Base-by-base conservation (phyloP, 2,888 invertebrate genomes). In the Apotomis capreana region DNA sequence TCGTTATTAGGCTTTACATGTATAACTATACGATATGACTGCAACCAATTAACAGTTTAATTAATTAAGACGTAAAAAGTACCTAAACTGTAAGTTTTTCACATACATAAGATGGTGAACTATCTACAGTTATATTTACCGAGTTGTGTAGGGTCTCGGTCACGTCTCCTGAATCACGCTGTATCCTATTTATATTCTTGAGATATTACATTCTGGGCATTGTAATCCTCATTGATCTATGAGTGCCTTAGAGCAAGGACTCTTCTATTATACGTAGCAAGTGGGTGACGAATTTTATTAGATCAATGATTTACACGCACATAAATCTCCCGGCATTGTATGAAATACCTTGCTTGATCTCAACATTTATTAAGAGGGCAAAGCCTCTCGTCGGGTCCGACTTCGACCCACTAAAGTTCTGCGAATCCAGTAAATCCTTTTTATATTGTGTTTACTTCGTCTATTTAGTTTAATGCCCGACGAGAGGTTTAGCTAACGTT, bases 311-410 rank as follows among this genome's bases (percentile, higher is more conserved):
- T 68, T 72, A 72, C 68, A 63, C 46, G 58, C 13, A 13, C 68
- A 54, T 72, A 72, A 62, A 72, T 72, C 68, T 68, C 67, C 12
- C 44, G 15, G 52, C 58, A 63, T 71, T 71, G 57, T 71, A 71
- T 72, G 72, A 72, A 72, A 72, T 63, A 72, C 68, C 61, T 54
- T 72, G 72, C 61, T 54, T 72, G 72, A 72, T 72, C 68, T 63
- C 63, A 58, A 72, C 58, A 68, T 72, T 72, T 72, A 72, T 72
- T 72, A 72, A 72, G 58, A 68, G 68, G 52, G 62, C 62, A 67
- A 40, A 15, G 55, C 51, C 67, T 26, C 55, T 60, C 44, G 44
- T n/a, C 68, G 58, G 57, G 10, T 36, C 62, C 10, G 44, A 40
- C 55, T 72, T 68, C 37, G 9, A 51, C 61, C 71, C 51, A 13